Evolutionary conservation across 92 coral and sea anemone genomes (phyloP).

Genomic region (Phymanthus crucifer): DNA sequence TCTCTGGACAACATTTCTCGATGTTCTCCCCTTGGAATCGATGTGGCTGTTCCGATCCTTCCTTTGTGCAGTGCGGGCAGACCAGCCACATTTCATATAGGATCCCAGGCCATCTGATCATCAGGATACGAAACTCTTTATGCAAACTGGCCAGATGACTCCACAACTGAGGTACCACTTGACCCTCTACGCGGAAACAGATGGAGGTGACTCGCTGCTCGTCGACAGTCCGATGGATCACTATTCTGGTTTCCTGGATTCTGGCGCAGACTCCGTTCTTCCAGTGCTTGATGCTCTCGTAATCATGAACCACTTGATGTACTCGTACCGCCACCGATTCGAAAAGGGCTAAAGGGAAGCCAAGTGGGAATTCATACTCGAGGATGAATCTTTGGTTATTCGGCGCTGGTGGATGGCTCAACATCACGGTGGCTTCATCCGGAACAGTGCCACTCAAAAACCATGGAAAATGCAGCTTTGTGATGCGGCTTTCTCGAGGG

Average conservation of each 20-base stretch:
- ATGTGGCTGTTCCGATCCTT: slow-evolving; percentile 30
- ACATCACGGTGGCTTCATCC: slow-evolving; percentile 15
- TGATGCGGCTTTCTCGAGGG: slow-evolving; percentile 5
- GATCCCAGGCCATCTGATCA: slow-evolving; percentile 66
- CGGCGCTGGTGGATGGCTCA: neutral
- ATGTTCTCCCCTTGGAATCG: slow-evolving; percentile 46
- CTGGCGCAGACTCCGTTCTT: slow-evolving; percentile 52
- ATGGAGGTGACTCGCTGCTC: slow-evolving; percentile 3
- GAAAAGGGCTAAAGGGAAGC: slow-evolving; percentile 52
- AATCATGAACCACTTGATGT: slow-evolving; percentile 49
- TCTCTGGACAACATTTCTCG: slow-evolving; percentile 17
- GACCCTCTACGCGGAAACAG: slow-evolving; percentile 49
- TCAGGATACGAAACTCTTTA: slow-evolving; percentile 27
- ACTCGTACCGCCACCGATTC: slow-evolving; percentile 54
- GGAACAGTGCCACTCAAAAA: slow-evolving; percentile 47
- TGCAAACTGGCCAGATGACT: slow-evolving; percentile 34
- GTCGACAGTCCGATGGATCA: slow-evolving; percentile 35
- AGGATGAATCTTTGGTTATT: slow-evolving; percentile 25
- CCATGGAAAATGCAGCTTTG: slow-evolving; percentile 65
- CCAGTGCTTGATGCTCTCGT: slow-evolving; percentile 57
- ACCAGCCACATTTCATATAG: slow-evolving; percentile 55
- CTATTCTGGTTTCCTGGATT: slow-evolving; percentile 23
- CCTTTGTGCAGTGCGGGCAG: slow-evolving; percentile 60
- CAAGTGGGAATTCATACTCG: slow-evolving; percentile 55
- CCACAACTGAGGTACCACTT: slow-evolving; percentile 43